Evolutionary conservation across 2,797 vertebrate genomes (phyloP).

Genomic region (Margarornis squamiger): DNA sequence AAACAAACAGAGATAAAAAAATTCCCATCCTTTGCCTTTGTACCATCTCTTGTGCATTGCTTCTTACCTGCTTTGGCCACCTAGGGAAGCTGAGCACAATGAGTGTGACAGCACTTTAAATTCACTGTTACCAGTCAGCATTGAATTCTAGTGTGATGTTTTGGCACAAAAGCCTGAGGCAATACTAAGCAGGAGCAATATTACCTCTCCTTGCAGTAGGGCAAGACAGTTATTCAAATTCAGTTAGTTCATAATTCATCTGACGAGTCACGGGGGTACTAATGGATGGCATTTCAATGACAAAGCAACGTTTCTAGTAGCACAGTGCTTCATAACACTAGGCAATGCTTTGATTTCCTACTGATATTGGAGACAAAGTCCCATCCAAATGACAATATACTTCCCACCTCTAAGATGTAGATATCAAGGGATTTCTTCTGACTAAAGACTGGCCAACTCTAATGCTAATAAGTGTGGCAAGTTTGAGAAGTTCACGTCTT

Average conservation of each 20-base stretch:
- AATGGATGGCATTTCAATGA: not conserved
- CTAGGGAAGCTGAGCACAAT: not conserved
- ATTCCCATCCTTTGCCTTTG: not conserved
- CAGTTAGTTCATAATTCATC: conserved; percentile 15
- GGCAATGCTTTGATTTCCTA: not conserved
- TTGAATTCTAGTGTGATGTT: not conserved
- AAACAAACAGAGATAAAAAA: not conserved
- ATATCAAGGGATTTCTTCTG: not conserved
- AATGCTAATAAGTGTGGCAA: not conserved
- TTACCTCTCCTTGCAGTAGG: not conserved
- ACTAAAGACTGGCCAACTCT: not conserved
- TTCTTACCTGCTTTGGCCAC: not conserved
- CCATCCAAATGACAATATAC: not conserved
- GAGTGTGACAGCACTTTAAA: not conserved
- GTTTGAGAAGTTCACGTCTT: not conserved
- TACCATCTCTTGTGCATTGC: not conserved
- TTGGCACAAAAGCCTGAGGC: conserved; percentile 21
- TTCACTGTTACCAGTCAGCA: not conserved
- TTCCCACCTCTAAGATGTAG: not conserved
- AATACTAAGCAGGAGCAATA: not conserved
- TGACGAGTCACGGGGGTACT: not conserved
- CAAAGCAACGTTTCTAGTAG: not conserved
- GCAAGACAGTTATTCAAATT: conserved; percentile 30
- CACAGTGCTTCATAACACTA: not conserved
- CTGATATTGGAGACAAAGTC: not conserved